Evolutionary conservation across 2,797 vertebrate genomes (phyloP), one percentile per base, ranked within the genome.

Genomic region (Esox masquinongy): DNA sequence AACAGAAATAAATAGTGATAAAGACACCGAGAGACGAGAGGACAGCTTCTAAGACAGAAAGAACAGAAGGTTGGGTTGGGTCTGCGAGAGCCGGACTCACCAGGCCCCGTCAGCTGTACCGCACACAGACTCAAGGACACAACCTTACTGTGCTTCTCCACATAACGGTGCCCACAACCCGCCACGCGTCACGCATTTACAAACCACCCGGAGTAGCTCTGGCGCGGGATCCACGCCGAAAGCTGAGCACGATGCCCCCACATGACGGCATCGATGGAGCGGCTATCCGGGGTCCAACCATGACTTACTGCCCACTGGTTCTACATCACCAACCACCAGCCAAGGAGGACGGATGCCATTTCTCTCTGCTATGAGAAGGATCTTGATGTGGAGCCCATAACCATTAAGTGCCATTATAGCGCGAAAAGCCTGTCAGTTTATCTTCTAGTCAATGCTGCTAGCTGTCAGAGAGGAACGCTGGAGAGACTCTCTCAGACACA

Each of bases 401-500:
- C 94, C 94, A 96, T 95, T 96, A 95, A 93, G 92, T 92, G 93
- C 94, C 95, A 95, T 95, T 95, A 94, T 91, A 93, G 94, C 94
- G 95, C 92, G 92, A 93, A 95, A 92, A 93, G 93, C 91, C 94
- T 95, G 95, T 92, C 88, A 94, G 94, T 94, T 94, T 92, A 94
- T 95, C 93, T 94, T 91, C 94, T 96, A 95, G 95, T 96, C 95
- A 95, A 95, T 95, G 95, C 94, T 93, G 94, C 70, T 14, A 82
- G 79, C 85, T 85, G 78, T 82, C 85, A 77, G n/a, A 79, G 17
- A 53, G 19, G 50, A 7, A 53, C 16, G 16, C 50, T 53, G 50
- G 17, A 53, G 17, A 53, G 50, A 53, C 16, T 17, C 50, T 53
- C 5, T 53, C 50, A 19, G 49, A 78, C 74, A 56, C 75, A 68